phyloP scores from a whole-genome alignment of 2,113 vertebrate genomes.

The Eptesicus fuscus region DNA sequence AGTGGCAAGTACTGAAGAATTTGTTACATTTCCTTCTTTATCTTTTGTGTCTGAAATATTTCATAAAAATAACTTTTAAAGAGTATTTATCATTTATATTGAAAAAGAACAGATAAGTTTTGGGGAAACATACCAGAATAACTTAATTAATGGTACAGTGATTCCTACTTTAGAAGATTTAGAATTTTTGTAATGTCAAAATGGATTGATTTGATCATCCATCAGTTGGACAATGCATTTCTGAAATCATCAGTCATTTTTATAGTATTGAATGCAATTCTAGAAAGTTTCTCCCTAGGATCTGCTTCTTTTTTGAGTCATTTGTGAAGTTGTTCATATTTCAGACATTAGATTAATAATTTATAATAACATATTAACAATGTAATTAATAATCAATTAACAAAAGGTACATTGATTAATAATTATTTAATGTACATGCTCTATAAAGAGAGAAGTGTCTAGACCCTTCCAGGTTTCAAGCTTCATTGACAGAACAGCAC shows the following conservation, averaged over 20 bases:
- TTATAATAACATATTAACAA: not conserved
- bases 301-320: not conserved
- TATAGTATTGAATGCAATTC: not conserved
- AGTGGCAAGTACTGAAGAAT: not conserved
- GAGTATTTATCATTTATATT: not conserved
- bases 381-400: not conserved
- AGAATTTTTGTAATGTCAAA: not conserved
- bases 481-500: not conserved
- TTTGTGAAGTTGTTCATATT: not conserved
- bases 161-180: not conserved
- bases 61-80: conserved; percentile 18
- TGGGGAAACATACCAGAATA: not conserved
- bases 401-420: not conserved
- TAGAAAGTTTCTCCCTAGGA: not conserved
- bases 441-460: not conserved
- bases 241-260: conserved; percentile 4
- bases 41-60: not conserved
- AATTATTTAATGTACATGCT: not conserved
- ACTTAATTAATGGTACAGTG: not conserved
- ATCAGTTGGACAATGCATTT: not conserved
- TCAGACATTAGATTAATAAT: not conserved
- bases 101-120: not conserved
- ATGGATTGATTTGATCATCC: not conserved
- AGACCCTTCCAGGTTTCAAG: not conserved
- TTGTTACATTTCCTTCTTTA: not conserved